phyloP scores from a whole-genome alignment of 1,140 invertebrate genomes.

The Thaumatotibia leucotreta region DNA sequence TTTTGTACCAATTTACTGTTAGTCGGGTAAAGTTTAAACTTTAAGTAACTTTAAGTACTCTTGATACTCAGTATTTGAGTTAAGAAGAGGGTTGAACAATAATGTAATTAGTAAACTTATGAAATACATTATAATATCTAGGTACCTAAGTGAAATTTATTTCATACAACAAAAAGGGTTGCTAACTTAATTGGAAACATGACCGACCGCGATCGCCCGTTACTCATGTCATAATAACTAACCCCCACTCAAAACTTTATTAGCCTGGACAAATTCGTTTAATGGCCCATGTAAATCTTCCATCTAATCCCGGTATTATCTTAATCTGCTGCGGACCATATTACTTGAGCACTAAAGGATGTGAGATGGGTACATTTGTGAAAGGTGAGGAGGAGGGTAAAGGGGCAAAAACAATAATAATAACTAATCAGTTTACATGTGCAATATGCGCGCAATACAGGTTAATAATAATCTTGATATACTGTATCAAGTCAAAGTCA shows the following conservation, averaged over 20 bases:
- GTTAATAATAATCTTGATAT: background rate
- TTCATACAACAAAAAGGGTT: background rate
- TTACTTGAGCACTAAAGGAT: background rate
- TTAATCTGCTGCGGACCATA: background rate
- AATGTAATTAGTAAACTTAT: too few species aligned
- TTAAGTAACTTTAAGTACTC: too few species aligned
- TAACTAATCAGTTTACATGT: too few species aligned
- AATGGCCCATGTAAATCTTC: background rate
- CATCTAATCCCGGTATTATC: background rate
- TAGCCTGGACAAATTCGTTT: background rate
- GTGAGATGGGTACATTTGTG: background rate
- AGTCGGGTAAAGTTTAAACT: too few species aligned
- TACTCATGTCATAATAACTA: background rate
- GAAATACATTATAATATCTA: too few species aligned
- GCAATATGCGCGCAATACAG: too few species aligned
- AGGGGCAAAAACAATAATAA: background rate
- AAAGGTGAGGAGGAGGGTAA: background rate
- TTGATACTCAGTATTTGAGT: too few species aligned
- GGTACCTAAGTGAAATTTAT: too few species aligned
- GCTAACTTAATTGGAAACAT: background rate
- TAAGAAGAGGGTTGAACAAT: too few species aligned
- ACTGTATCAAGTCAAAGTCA: too few species aligned
- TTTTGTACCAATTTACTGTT: too few species aligned
- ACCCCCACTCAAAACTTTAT: background rate
- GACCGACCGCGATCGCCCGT: background rate